Conservation (phyloP, 2,888 invertebrate species). For the Microctonus hyperodae region DNA sequence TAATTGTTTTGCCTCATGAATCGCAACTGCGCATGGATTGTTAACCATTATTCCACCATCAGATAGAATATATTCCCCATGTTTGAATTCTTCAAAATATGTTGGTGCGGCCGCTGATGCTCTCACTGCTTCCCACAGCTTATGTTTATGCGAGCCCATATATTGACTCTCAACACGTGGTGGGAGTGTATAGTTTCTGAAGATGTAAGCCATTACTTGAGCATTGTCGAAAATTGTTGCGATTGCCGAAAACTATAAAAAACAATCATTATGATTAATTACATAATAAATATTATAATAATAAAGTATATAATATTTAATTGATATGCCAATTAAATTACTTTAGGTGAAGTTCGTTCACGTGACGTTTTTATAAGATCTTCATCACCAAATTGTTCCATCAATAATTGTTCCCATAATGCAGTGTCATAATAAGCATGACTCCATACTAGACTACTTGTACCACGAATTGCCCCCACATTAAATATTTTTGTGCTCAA, state of each 20-base stretch:
- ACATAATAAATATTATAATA: not conserved
- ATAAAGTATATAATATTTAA: not conserved
- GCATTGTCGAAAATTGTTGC: conserved; percentile 82
- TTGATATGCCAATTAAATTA: conserved; percentile 44
- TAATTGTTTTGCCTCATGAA: conserved; percentile 84
- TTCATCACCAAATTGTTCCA: conserved; percentile 70
- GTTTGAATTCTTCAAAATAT: conserved; percentile 84
- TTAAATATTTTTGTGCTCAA: conserved; percentile 73
- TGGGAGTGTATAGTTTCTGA: conserved; percentile 84
- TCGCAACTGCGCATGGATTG: conserved; percentile 87
- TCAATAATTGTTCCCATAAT: conserved; percentile 80
- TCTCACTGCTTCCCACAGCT: conserved; percentile 83
- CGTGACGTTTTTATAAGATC: conserved; percentile 70
- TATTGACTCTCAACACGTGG: conserved; percentile 74
- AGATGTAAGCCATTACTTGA: conserved; percentile 78
- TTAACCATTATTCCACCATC: conserved; percentile 81
- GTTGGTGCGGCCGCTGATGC: conserved; percentile 93
- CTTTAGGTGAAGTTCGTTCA: conserved; percentile 68
- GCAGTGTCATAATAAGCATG: conserved; percentile 90
- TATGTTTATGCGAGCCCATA: conserved; percentile 74
- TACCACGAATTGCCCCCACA: conserved; percentile 72
- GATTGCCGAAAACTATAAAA: conserved; percentile 73
- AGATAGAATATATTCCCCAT: conserved; percentile 71
- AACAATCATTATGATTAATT: conserved; percentile 20
- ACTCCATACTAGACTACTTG: conserved; percentile 80